phyloP scores from a whole-genome alignment of 2,888 invertebrate species.

The Leucania comma region DNA sequence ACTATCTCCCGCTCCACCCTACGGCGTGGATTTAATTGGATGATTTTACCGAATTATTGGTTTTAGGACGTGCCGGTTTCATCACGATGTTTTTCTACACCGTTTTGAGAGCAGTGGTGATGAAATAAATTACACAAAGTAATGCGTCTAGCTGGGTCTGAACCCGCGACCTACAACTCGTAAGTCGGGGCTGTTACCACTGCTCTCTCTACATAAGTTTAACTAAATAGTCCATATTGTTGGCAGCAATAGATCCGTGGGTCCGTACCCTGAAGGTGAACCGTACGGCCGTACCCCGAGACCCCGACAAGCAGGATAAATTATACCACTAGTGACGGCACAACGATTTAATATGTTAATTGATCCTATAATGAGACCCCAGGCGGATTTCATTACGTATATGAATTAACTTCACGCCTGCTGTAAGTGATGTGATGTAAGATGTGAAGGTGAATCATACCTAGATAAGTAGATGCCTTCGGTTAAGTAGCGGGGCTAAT shows the following conservation, averaged over 20 bases:
- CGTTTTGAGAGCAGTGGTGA: too few species aligned
- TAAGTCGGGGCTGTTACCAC: too few species aligned
- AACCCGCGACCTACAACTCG: too few species aligned
- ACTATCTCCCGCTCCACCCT: too few species aligned
- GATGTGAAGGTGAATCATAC: neutral
- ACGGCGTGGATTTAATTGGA: too few species aligned
- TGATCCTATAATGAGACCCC: conserved; percentile 44
- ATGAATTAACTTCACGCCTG: conserved; percentile 30
- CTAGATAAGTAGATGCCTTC: neutral
- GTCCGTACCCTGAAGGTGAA: conserved; percentile 15
- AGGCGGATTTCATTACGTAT: conserved; percentile 39
- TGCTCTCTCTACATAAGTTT: neutral
- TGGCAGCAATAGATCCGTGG: neutral
- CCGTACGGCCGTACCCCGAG: conserved; percentile 21
- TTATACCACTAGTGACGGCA: conserved; percentile 42
- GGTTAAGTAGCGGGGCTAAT: neutral
- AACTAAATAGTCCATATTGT: conserved; percentile 19
- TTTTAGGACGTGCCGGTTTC: too few species aligned
- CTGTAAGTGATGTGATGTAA: neutral
- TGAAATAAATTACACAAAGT: too few species aligned
- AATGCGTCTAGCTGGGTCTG: too few species aligned
- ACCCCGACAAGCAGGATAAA: conserved; percentile 26
- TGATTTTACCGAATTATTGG: too few species aligned
- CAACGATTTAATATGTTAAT: conserved; percentile 50
- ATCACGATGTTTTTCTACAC: too few species aligned